Evolutionary conservation across 2,888 invertebrate genomes (phyloP).

Genomic region (Chrysolina americana): DNA sequence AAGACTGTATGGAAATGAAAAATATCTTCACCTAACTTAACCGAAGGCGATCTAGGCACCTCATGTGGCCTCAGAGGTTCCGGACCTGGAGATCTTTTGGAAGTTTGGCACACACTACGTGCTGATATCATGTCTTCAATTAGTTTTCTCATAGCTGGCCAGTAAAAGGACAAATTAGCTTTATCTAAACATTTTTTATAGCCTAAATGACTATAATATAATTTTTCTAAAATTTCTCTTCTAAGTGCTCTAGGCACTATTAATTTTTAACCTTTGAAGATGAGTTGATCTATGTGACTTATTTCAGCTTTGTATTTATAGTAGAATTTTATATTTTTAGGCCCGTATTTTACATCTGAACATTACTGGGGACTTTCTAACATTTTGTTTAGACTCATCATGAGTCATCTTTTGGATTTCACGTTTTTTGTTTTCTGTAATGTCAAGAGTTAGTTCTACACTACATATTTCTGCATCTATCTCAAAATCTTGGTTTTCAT

Average conservation of each 20-base stretch:
- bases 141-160: slow-evolving; percentile 17
- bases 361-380: neutral
- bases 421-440: too few relatives aligned
- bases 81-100: neutral
- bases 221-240: slow-evolving; percentile 8
- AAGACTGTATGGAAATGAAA: neutral
- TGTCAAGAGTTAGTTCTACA: neutral
- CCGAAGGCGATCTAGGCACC: neutral
- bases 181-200: slow-evolving; percentile 18
- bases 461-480: slow-evolving; percentile 2
- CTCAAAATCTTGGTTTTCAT: too few relatives aligned
- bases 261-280: slow-evolving; percentile 15
- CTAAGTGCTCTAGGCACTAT: slow-evolving; percentile 5
- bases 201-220: neutral
- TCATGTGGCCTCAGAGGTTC: neutral
- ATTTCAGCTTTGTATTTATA: slow-evolving; percentile 7
- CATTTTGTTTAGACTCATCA: too few relatives aligned
- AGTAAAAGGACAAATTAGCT: slow-evolving; percentile 18
- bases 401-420: too few relatives aligned
- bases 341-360: neutral
- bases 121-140: slow-evolving; percentile 6
- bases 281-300: neutral
- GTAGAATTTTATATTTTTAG: slow-evolving; percentile 16
- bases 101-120: neutral
- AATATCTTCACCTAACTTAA: neutral